These are phyloP conservation scores for Odontophorus gujanensis DNA, from an alignment of 2,113 vertebrate genomes.

Conservation along the genomic window DNA sequence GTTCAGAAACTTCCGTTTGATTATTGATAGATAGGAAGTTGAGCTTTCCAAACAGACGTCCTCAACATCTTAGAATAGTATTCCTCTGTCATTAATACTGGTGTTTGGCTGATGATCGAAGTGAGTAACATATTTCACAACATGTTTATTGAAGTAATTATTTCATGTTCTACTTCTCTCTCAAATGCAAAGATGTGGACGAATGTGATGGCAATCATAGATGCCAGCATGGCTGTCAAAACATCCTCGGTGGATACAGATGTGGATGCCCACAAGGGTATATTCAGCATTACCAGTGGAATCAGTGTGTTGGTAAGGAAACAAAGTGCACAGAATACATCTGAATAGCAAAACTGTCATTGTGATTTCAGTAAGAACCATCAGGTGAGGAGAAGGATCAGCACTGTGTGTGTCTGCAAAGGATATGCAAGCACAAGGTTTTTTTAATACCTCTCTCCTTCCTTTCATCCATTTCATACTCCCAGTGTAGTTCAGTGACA, in stretches of 20 bases:
- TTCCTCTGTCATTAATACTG: neutral
- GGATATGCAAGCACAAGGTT: accelerated
- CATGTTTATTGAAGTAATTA: neutral
- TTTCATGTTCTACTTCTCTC: neutral
- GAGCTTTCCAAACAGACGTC: neutral
- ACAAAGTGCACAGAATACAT: neutral
- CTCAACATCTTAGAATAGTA: neutral
- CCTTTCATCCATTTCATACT: neutral
- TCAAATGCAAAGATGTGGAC: slow-evolving; percentile 78
- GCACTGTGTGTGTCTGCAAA: neutral
- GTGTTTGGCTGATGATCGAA: neutral
- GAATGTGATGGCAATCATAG: slow-evolving; percentile 85
- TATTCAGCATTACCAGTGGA: slow-evolving; percentile 89
- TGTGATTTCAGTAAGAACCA: neutral
- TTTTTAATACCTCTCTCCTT: neutral
- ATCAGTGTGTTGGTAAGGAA: slow-evolving; percentile 88
- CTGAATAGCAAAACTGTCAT: neutral
- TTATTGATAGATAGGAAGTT: neutral
- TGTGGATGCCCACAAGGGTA: slow-evolving; percentile 88
- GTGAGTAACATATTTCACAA: neutral
- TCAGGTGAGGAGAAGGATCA: neutral
- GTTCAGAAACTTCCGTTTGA: neutral
- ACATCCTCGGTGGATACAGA: slow-evolving; percentile 84
- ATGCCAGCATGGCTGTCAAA: slow-evolving; percentile 88
- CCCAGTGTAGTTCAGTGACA: accelerated